Evolutionary conservation across 2,888 invertebrate species (phyloP).

Genomic region (Papilio demoleus): DNA sequence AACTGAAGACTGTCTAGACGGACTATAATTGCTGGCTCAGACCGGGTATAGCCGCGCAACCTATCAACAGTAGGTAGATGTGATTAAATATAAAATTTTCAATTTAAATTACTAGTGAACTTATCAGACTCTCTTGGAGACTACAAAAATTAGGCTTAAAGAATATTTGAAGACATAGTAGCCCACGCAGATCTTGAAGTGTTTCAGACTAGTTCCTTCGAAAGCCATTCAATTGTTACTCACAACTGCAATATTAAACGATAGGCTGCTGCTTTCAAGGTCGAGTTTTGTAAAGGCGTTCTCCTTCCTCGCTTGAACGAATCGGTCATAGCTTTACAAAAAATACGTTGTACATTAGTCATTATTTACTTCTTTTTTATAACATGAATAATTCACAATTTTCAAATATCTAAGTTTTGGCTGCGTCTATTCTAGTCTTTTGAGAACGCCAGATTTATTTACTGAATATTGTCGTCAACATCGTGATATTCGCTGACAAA

Average conservation of each 20-base stretch:
- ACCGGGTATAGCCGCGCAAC: not conserved
- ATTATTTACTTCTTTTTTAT: conserved; percentile 6
- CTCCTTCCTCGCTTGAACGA: conserved; percentile 13
- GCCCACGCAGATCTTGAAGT: not conserved
- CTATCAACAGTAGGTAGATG: not conserved
- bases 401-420: not conserved
- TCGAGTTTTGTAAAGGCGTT: not conserved
- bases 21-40: not conserved
- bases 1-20: not conserved
- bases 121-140: not conserved
- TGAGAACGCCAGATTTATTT: not conserved
- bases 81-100: not conserved
- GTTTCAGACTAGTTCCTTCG: conserved; percentile 4
- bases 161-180: not conserved
- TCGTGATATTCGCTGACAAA: not conserved
- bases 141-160: not conserved
- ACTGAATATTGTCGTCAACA: not conserved
- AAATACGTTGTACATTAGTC: not conserved
- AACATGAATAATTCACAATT: not conserved
- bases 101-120: not conserved
- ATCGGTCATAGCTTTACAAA: not conserved
- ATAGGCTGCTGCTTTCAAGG: not conserved
- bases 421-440: not conserved
- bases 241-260: not conserved
- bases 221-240: not conserved